Percentiles rank a stretch among this genome's conserved stretches.
Evolutionary conservation across 2,888 invertebrate genomes (phyloP).

Genomic region (Heliconius aoede): DNA sequence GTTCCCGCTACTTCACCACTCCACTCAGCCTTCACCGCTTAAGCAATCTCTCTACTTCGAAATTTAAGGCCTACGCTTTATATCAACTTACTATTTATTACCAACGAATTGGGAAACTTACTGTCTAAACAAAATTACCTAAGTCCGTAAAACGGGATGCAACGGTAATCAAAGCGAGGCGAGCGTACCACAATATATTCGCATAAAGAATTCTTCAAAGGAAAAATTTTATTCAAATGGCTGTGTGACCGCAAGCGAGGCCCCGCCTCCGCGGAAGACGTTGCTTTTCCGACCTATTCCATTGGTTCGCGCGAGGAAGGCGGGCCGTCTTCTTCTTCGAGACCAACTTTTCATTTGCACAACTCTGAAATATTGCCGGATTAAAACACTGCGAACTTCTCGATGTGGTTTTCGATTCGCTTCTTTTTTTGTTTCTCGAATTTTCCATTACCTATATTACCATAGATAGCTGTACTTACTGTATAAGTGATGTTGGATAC

Average conservation of each 20-base stretch:
- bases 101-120: constrained; percentile 9
- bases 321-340: constrained; percentile 75
- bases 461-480: constrained; percentile 36
- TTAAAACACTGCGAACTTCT: constrained; percentile 77
- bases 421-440: constrained; percentile 57
- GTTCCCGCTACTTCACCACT: constrained; percentile 46
- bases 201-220: constrained; percentile 80
- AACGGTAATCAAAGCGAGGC: constrained; percentile 51
- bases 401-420: constrained; percentile 74
- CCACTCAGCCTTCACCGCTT: constrained; percentile 33
- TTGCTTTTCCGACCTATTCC: constrained; percentile 79
- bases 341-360: constrained; percentile 83
- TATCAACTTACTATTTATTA: background rate
- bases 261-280: constrained; percentile 80
- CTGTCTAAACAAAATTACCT: constrained; percentile 23
- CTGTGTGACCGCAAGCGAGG: constrained; percentile 73
- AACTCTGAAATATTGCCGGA: constrained; percentile 80
- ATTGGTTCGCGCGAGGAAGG: constrained; percentile 77
- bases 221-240: constrained; percentile 79
- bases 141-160: constrained; percentile 48
- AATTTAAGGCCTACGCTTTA: constrained; percentile 27
- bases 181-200: constrained; percentile 67
- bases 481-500: constrained; percentile 18
- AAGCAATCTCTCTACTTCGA: constrained; percentile 44
- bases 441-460: constrained; percentile 46